Evolutionary conservation across 1,140 invertebrate species (phyloP), one percentile per base, ranked within the genome.

Genomic region (Drosophila bipectinata): DNA sequence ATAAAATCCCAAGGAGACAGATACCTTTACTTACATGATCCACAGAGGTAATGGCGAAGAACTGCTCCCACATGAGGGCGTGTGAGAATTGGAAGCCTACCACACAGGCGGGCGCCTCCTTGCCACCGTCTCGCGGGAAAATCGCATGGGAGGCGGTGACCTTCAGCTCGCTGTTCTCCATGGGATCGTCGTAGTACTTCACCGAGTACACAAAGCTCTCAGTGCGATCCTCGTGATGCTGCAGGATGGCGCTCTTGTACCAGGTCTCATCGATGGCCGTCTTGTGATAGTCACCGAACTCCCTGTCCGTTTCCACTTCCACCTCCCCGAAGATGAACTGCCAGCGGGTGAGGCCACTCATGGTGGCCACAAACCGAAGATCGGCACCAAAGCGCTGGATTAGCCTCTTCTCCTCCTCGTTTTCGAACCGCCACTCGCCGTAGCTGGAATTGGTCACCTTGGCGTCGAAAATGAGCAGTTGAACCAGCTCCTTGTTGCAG

Each of bases 211-310:
- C 96, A 78, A 96, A 95, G 1, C 94, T 94, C 24, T 96, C 94
- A 2, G 94, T 93, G 12, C 78, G 79, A 72, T 97, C 95, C 28
- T 96, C 93, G 79, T 95, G 93, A 91, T 97, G 96, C 78, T 97
- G 96, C 39, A 98, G 94, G 3, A 98, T 96, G 2, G 98, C 97
- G 49, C 96, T 95, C 90, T 96, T 96, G 89, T 99, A 99, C 96
- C 97, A 99, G 0, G 96, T 94, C 90, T 98, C 97, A 89, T 98
- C 96, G 15, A 98, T 96, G 0, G 97, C 95, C 55, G 94, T 94
- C 12, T 94, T 94, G 90, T 98, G 94, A 21, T 94, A 92, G 74
- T 97, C 95, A 18, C 96, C 96, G 90, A 98, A 98, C 62, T 95
- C 94, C 9, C 95, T 96, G 83, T 90, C 91, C 41, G 83, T 79